Conservation (phyloP, 2,797 vertebrate species). For the Mus spretus region DNA sequence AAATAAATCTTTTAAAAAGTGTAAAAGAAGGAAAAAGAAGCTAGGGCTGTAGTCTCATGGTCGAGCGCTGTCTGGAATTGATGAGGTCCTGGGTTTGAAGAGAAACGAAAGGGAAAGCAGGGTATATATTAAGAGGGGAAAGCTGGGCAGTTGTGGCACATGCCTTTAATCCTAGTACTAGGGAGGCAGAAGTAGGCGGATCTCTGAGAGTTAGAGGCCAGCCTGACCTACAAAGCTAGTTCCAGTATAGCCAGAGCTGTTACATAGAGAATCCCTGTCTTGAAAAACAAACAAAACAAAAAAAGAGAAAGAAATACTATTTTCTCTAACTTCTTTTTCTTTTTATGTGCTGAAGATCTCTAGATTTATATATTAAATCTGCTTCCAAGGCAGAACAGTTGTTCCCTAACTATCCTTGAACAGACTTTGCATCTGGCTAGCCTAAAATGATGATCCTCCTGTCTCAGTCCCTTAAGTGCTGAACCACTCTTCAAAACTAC, state of each 20-base stretch:
- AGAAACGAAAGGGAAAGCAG: neutral
- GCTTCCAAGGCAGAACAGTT: neutral
- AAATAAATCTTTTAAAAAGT: too few relatives aligned
- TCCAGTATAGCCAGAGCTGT: neutral
- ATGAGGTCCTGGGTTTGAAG: neutral
- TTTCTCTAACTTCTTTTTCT: constrained; percentile 9
- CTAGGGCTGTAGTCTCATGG: neutral
- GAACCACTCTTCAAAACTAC: neutral
- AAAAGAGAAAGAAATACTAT: neutral
- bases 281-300: neutral
- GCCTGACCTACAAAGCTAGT: neutral
- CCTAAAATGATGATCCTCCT: neutral
- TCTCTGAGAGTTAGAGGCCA: neutral
- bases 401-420: neutral
- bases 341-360: neutral
- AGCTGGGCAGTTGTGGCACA: neutral
- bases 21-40: neutral
- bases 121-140: neutral
- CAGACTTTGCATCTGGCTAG: neutral
- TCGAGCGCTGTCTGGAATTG: neutral
- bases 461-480: neutral
- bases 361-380: neutral
- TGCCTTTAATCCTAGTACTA: neutral
- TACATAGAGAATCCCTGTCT: neutral
- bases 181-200: neutral